phyloP scores from a whole-genome alignment of 2,113 vertebrate species.

The Ochotona curzoniae region DNA sequence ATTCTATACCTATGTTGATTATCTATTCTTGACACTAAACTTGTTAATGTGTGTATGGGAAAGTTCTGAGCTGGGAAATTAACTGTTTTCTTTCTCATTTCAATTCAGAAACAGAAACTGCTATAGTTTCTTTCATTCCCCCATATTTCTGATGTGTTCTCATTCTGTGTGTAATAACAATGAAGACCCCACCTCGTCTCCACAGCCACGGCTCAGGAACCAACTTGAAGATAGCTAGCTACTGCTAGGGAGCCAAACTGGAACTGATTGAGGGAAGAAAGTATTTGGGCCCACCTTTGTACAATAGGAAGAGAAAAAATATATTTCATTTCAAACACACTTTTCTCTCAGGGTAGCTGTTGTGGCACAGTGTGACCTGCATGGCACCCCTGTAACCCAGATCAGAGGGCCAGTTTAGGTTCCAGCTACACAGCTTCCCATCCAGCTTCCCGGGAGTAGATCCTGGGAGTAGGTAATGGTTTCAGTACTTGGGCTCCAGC shows the following conservation, averaged over 20 bases:
- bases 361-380: no score
- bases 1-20: not conserved
- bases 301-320: conserved; percentile 35
- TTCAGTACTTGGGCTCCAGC: no score
- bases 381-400: no score
- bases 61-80: not conserved
- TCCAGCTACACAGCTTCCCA: no score
- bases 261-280: not conserved
- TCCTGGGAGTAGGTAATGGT: no score
- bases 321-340: not conserved
- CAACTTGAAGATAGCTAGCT: not conserved
- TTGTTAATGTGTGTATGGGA: not conserved
- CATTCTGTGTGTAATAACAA: not conserved
- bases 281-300: not conserved
- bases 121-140: not conserved
- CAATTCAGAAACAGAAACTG: not conserved
- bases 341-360: no score
- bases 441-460: no score
- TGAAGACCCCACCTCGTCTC: not conserved
- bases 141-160: no score
- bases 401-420: no score
- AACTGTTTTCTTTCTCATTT: not conserved
- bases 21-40: not conserved
- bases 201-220: not conserved
- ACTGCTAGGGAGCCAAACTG: not conserved